Base-by-base conservation (phyloP, 2,888 invertebrate species). In the Mamestra brassicae region DNA sequence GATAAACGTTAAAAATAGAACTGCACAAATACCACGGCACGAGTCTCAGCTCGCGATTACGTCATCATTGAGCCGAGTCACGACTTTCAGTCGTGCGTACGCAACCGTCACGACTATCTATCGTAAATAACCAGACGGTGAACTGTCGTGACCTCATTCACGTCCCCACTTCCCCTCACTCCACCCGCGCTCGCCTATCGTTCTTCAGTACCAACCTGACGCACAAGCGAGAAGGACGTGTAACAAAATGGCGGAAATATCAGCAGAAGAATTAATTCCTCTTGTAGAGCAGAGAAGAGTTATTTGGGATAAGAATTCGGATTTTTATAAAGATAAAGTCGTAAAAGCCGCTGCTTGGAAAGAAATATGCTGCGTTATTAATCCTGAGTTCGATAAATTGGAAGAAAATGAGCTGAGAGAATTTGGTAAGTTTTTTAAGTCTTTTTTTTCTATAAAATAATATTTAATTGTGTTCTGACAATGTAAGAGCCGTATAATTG, bases 281-380 rank as follows among this genome's bases (percentile, higher is more conserved):
- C 71, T 83, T 45, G 75, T 83, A 4, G 54, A 79, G 73, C 66
- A 83, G 50, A 83, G 75, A 58, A 58, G 47, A n/a, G 79, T 83
- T 17, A 52, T 80, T 68, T 80, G 80, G 80, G 71, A 80, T 68
- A 82, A 76, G 52, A 82, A 52, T 57, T 70, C 17, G 5, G 70
- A 76, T 4, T 10, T 17, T 11, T 77, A 61, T 10, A 80, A 76
- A 74, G 74, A 84, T 64, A 76, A 83, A 55, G 57, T 38, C 10
- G 50, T 69, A n/a, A 83, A 63, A 69, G 54, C 71, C 13, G 55
- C 69, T 15, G 79, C 79, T 15, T 80, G 83, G 83, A 64, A 69
- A 54, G 83, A 83, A 63, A 78, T 82, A 54, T 81, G 81, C 11
- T 70, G 67, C 26, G 26, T 72, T 69, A 47, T 81, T 3, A 64